Conservation (phyloP, 2,888 invertebrate species). For the Platycheirus albimanus region DNA sequence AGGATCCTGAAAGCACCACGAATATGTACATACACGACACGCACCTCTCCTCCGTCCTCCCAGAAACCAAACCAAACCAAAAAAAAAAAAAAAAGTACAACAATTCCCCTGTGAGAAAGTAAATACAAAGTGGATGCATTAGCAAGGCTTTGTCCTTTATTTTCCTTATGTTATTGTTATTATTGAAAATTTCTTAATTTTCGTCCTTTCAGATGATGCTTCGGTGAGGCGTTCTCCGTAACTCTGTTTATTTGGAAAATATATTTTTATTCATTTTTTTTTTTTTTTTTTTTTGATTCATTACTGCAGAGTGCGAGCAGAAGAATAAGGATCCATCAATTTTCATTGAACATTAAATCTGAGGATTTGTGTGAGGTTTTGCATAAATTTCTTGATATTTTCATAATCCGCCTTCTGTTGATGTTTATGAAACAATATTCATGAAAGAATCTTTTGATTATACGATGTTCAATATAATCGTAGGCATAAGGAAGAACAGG, state of each 20-base stretch:
- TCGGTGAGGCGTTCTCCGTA: not conserved
- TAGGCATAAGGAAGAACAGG: no score
- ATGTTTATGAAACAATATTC: conserved; percentile 48
- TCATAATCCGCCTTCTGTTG: conserved; percentile 36
- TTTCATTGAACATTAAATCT: conserved; percentile 29
- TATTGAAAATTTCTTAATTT: conserved; percentile 28
- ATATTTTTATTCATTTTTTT: not conserved
- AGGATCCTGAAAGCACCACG: not conserved
- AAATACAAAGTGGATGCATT: conserved; percentile 44
- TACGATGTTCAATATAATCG: not conserved
- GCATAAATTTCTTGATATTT: conserved; percentile 54
- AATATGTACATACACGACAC: not conserved
- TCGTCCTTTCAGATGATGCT: no score
- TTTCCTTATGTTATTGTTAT: conserved; percentile 41
- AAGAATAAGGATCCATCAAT: conserved; percentile 9
- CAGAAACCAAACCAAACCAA: no score
- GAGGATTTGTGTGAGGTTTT: conserved; percentile 46
- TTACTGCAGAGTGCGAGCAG: not conserved
- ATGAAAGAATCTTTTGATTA: conserved; percentile 43
- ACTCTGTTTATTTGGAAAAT: conserved; percentile 27
- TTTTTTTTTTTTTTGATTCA: no score
- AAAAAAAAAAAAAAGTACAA: not conserved
- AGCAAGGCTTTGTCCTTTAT: conserved; percentile 15
- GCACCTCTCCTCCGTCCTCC: not conserved
- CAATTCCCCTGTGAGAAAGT: conserved; percentile 9